phyloP scores from a whole-genome alignment of 2,797 vertebrate species.

The Aratinga solstitialis region DNA sequence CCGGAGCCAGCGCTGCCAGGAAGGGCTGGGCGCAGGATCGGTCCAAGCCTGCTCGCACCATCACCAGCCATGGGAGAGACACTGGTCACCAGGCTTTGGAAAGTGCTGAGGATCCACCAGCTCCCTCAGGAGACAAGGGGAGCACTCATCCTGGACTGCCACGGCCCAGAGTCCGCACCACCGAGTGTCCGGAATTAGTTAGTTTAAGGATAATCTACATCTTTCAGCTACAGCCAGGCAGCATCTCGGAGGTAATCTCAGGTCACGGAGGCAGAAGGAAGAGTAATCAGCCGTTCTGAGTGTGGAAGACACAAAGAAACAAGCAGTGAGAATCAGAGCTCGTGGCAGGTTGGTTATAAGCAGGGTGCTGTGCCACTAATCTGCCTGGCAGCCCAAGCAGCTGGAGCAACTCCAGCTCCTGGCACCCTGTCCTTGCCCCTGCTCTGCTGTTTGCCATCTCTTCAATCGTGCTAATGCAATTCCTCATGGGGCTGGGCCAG shows the following conservation, averaged over 20 bases:
- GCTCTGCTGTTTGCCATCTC: background rate
- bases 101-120: constrained; percentile 38
- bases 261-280: constrained; percentile 55
- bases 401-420: background rate
- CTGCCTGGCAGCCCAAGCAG: background rate
- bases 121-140: constrained; percentile 13
- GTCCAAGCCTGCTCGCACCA: background rate
- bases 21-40: background rate
- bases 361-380: background rate
- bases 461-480: background rate
- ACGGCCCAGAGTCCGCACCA: constrained; percentile 19
- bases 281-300: constrained; percentile 59
- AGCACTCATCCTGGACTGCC: constrained; percentile 5
- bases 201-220: constrained; percentile 54
- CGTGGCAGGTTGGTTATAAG: background rate
- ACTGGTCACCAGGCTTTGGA: background rate
- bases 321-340: constrained; percentile 56
- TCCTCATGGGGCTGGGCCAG: accelerated
- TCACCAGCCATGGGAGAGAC: background rate
- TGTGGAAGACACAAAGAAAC: constrained; percentile 66
- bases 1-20: constrained; percentile 19
- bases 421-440: background rate
- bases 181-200: constrained; percentile 34
- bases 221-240: constrained; percentile 54
- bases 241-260: constrained; percentile 48